phyloP scores from a whole-genome alignment of 2,888 invertebrate species.

The Enoplolaimus lenunculus region DNA sequence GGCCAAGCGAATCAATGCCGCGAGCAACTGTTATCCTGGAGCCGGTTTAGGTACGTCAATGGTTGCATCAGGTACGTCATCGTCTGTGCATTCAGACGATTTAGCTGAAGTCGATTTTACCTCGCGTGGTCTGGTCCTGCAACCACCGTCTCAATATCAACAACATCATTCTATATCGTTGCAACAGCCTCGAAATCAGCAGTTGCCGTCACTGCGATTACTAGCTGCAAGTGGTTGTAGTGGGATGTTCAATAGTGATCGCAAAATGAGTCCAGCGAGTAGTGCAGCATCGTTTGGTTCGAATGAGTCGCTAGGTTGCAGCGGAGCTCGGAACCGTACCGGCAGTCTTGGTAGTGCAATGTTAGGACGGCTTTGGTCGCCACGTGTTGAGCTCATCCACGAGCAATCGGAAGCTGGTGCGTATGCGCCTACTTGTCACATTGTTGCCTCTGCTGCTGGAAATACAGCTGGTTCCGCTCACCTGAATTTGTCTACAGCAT shows the following conservation, averaged over 20 bases:
- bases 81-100: conserved; percentile 15
- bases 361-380: conserved; percentile 11
- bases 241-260: background rate
- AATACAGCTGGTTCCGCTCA: no score
- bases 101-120: conserved; percentile 12
- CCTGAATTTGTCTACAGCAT: no score
- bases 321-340: background rate
- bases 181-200: background rate
- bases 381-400: conserved; percentile 8
- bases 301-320: background rate
- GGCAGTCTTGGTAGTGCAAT: conserved; percentile 16
- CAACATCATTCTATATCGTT: background rate
- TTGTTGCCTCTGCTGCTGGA: no score
- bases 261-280: conserved; percentile 10
- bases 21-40: no score
- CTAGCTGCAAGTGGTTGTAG: background rate
- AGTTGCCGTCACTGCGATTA: background rate
- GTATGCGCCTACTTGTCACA: no score
- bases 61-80: background rate
- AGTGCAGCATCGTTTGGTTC: background rate
- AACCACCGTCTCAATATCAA: background rate
- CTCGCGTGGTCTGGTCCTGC: background rate
- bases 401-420: background rate
- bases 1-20: no score
- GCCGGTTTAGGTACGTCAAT: no score